phyloP scores from a whole-genome alignment of 2,888 invertebrate species.

The Sarcophaga subvicina region DNA sequence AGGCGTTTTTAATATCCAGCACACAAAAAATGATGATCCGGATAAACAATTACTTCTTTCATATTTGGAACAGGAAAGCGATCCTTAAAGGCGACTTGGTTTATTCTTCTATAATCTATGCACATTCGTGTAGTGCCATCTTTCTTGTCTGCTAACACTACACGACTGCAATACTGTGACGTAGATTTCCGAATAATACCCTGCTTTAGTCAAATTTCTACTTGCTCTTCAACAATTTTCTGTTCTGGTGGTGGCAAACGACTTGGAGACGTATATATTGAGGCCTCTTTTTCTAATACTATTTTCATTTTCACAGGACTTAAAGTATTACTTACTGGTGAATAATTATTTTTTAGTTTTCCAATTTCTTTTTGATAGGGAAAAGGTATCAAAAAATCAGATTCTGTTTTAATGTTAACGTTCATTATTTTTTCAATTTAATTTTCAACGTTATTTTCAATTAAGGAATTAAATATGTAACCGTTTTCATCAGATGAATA shows the following conservation, averaged over 20 bases:
- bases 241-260: slow-evolving; percentile 60
- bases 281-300: not conserved
- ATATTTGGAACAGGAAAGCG: slow-evolving; percentile 6
- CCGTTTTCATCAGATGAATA: slow-evolving; percentile 35
- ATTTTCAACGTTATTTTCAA: slow-evolving; percentile 1
- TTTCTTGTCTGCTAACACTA: slow-evolving; percentile 58
- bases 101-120: slow-evolving; percentile 50
- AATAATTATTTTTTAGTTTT: slow-evolving; percentile 41
- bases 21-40: slow-evolving; percentile 40
- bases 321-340: slow-evolving; percentile 16
- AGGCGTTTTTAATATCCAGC: slow-evolving; percentile 6
- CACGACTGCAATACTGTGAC: slow-evolving; percentile 10
- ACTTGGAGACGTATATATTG: slow-evolving; percentile 17
- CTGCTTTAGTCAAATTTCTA: slow-evolving; percentile 49
- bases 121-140: slow-evolving; percentile 46
- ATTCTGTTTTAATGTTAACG: slow-evolving; percentile 27
- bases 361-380: slow-evolving; percentile 35
- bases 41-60: slow-evolving; percentile 5
- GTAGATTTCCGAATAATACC: slow-evolving; percentile 52
- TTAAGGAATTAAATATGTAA: slow-evolving; percentile 41
- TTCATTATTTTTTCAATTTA: slow-evolving; percentile 33
- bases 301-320: slow-evolving; percentile 6
- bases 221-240: slow-evolving; percentile 52
- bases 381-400: slow-evolving; percentile 29
- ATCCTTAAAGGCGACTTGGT: slow-evolving; percentile 33